These are phyloP conservation scores for Athalia rosae DNA, from an alignment of 2,888 invertebrate genomes.

Conservation along the genomic window DNA sequence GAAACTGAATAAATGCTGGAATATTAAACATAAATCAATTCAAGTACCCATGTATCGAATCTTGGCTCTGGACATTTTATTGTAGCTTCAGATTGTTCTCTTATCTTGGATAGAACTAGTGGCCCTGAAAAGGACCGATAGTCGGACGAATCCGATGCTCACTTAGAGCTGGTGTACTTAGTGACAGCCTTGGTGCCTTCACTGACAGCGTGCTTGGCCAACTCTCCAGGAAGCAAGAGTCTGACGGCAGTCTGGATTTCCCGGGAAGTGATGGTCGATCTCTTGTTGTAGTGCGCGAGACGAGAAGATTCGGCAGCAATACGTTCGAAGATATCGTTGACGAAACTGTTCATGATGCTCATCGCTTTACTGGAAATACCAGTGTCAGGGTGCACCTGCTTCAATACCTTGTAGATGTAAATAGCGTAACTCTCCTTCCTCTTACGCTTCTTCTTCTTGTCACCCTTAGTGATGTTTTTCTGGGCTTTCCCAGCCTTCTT, in stretches of 20 bases:
- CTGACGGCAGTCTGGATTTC: conserved; percentile 83
- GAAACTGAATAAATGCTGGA: not conserved
- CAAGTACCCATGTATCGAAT: not conserved
- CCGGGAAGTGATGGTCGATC: conserved; percentile 80
- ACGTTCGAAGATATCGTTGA: conserved; percentile 64
- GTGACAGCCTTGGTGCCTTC: conserved; percentile 81
- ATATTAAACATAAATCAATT: not conserved
- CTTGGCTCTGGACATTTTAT: not conserved
- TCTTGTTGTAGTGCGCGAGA: conserved; percentile 63
- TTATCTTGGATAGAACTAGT: conserved; percentile 12
- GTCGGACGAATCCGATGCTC: conserved; percentile 13
- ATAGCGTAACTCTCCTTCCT: conserved; percentile 72
- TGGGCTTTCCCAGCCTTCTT: conserved; percentile 75
- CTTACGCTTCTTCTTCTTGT: conserved; percentile 71
- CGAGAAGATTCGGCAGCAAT: conserved; percentile 63
- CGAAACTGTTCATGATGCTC: conserved; percentile 76
- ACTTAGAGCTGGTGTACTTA: conserved; percentile 76
- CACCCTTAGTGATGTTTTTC: conserved; percentile 70
- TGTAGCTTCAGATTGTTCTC: conserved; percentile 6
- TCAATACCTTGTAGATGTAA: conserved; percentile 76
- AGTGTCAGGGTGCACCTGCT: conserved; percentile 76
- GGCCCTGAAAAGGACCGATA: conserved; percentile 45
- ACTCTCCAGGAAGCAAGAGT: conserved; percentile 82
- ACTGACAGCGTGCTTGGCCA: conserved; percentile 82
- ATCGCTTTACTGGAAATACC: conserved; percentile 76